phyloP scores from a whole-genome alignment of 2,113 vertebrate genomes.

The Meriones unguiculatus region DNA sequence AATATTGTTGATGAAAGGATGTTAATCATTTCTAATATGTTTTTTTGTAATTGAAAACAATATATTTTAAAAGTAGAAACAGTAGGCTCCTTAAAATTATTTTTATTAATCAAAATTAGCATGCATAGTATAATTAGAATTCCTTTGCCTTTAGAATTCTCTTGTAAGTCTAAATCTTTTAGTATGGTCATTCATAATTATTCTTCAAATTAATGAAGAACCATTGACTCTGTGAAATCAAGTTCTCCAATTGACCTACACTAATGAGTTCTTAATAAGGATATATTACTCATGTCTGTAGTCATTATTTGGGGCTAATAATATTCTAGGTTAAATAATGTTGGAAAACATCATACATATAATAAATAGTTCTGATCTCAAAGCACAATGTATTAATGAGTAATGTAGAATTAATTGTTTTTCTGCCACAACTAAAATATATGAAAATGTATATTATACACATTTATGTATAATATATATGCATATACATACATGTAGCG shows the following conservation, averaged over 20 bases:
- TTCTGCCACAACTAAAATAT: not conserved
- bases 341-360: slow-evolving; percentile 46
- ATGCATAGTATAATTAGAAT: not conserved
- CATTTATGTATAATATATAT: not conserved
- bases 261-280: slow-evolving; percentile 68
- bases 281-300: slow-evolving; percentile 59
- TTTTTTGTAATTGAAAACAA: not conserved
- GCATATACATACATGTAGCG: not conserved
- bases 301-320: slow-evolving; percentile 65
- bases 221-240: slow-evolving; percentile 70
- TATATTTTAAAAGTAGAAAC: slow-evolving; percentile 31
- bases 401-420: slow-evolving; percentile 6
- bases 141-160: slow-evolving; percentile 43
- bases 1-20: not conserved
- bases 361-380: slow-evolving; percentile 53
- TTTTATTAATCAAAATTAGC: slow-evolving; percentile 54
- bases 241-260: slow-evolving; percentile 70
- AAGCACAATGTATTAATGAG: slow-evolving; percentile 33
- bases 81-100: not conserved
- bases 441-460: not conserved
- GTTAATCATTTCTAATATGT: not conserved
- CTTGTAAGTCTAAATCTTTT: slow-evolving; percentile 57
- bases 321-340: slow-evolving; percentile 57
- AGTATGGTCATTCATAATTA: slow-evolving; percentile 57
- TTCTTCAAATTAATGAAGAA: slow-evolving; percentile 62